Evolutionary conservation across 2,888 invertebrate genomes (phyloP).

Genomic region (Lithophane socia): DNA sequence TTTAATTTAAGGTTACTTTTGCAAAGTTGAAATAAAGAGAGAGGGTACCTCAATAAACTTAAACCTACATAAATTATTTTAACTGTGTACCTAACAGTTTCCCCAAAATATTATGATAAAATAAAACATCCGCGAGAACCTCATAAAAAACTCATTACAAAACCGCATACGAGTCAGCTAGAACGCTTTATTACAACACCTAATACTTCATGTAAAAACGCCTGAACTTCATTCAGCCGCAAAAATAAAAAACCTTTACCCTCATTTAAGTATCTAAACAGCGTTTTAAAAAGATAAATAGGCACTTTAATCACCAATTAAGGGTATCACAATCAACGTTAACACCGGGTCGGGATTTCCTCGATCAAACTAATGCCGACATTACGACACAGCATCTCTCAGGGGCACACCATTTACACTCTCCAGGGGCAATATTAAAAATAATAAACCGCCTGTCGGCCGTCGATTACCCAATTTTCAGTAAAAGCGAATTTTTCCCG

Average conservation of each 20-base stretch:
- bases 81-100: background rate
- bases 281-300: conserved; percentile 61
- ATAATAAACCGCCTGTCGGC: conserved; percentile 80
- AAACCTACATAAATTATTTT: background rate
- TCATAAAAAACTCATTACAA: conserved; percentile 42
- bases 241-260: conserved; percentile 45
- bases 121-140: conserved; percentile 21
- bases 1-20: background rate
- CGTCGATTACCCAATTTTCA: conserved; percentile 84
- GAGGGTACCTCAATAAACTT: background rate
- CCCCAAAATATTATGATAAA: conserved; percentile 22
- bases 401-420: conserved; percentile 67
- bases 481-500: conserved; percentile 76
- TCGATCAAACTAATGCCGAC: conserved; percentile 70
- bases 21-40: background rate
- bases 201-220: conserved; percentile 43
- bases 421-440: conserved; percentile 76
- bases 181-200: conserved; percentile 23
- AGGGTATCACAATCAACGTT: conserved; percentile 62
- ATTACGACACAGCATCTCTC: conserved; percentile 65
- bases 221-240: conserved; percentile 32
- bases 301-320: conserved; percentile 59
- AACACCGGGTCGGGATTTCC: conserved; percentile 64
- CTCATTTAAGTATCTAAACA: conserved; percentile 47
- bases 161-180: conserved; percentile 21